phyloP scores from a whole-genome alignment of 30 jellyfish, hydroid and myxozoan genomes.

The Aurelia coerulea region DNA sequence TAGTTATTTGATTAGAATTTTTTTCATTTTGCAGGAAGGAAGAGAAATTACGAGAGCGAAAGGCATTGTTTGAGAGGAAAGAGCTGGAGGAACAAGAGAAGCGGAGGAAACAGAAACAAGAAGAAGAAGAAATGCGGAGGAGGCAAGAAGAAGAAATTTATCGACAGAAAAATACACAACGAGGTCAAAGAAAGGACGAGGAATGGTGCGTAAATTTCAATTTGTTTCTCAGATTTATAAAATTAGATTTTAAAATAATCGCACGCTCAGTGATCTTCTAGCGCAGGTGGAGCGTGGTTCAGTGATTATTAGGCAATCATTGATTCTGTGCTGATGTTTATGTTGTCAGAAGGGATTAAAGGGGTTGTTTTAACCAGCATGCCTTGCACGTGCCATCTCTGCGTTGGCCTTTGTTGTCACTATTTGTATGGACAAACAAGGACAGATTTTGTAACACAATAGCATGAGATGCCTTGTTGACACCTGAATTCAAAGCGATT shows the following conservation, averaged over 20 bases:
- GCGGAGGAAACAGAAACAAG: constrained; percentile 30
- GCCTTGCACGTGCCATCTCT: too few relatives aligned
- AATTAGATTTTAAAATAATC: neutral
- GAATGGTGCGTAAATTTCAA: constrained; percentile 4
- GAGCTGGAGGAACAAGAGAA: constrained; percentile 66
- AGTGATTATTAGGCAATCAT: neutral
- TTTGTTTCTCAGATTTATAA: neutral
- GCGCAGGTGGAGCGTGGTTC: neutral
- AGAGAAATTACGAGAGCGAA: constrained; percentile 67
- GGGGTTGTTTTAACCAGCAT: too few relatives aligned
- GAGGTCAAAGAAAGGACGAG: constrained; percentile 42
- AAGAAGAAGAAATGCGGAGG: constrained; percentile 40
- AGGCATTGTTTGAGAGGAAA: constrained; percentile 45
- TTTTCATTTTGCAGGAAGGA: constrained; percentile 63
- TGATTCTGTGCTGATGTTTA: too few relatives aligned
- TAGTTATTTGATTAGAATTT: neutral
- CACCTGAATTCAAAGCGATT: too few relatives aligned
- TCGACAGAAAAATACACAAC: neutral
- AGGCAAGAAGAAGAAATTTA: constrained; percentile 13
- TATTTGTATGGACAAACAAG: too few relatives aligned
- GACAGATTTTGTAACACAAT: too few relatives aligned
- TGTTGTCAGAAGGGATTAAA: too few relatives aligned
- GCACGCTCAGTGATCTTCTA: neutral
- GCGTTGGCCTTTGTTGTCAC: too few relatives aligned
- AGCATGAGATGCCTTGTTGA: too few relatives aligned